Evolutionary conservation across 92 coral and sea anemone genomes (phyloP).

Genomic region (Paramuricea clavata): DNA sequence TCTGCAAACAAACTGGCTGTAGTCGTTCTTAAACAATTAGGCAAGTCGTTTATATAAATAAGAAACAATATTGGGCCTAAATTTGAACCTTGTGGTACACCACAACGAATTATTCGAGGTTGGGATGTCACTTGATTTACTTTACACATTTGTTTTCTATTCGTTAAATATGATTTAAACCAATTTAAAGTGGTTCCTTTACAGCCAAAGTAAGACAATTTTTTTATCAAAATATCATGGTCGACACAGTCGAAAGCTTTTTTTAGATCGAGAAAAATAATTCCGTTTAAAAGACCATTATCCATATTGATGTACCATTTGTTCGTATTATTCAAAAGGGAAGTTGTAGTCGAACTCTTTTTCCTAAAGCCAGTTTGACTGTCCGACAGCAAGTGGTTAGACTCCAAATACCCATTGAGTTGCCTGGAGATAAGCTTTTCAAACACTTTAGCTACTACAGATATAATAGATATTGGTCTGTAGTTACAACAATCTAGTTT

Average conservation of each 20-base stretch:
- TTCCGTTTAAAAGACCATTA: conserved; percentile 1
- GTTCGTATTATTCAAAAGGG: not conserved
- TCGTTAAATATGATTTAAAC: too few relatives aligned
- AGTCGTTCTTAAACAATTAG: not conserved
- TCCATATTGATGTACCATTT: conserved; percentile 1
- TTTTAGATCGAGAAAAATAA: conserved; percentile 4
- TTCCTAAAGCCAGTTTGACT: not conserved
- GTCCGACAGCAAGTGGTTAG: too few relatives aligned
- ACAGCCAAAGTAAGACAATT: not conserved
- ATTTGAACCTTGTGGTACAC: conserved; percentile 1
- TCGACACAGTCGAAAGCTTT: not conserved
- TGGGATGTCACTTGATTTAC: not conserved
- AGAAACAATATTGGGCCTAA: conserved; percentile 1
- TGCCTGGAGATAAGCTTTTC: not conserved
- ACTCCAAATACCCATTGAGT: not conserved
- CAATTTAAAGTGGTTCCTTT: too few relatives aligned
- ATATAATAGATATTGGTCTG: conserved; percentile 42
- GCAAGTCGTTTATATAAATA: not conserved
- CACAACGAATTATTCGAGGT: not conserved
- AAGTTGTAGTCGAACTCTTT: not conserved
- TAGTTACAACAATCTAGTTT: conserved; percentile 23
- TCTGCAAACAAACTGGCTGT: conserved; percentile 22
- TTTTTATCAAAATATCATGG: not conserved
- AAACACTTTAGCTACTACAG: not conserved
- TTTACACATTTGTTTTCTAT: not conserved